A percentile compares a stretch with the other conserved stretches of the same genome.
These are phyloP conservation scores for Cylindroiulus punctatus DNA, from an alignment of 2,888 invertebrate species.

Conservation along the genomic window DNA sequence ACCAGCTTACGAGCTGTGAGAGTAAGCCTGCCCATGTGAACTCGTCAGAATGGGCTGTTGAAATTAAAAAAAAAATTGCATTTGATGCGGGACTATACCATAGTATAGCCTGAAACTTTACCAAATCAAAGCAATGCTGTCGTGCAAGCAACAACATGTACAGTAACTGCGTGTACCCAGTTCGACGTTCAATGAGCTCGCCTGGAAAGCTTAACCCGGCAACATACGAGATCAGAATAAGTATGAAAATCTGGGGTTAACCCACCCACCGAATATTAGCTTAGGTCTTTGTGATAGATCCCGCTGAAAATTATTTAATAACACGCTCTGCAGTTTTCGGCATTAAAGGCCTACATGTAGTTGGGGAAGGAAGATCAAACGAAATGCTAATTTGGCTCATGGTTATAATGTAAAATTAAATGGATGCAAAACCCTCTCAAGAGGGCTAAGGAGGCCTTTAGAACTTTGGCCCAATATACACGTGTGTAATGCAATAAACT, in stretches of 20 bases:
- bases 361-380: conserved; percentile 27
- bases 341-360: neutral
- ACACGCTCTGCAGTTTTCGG: neutral
- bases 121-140: too few relatives aligned
- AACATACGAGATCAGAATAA: neutral
- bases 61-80: too few relatives aligned
- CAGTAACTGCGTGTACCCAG: neutral
- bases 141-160: too few relatives aligned
- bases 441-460: conserved; percentile 3
- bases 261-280: neutral
- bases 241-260: neutral
- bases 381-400: conserved; percentile 6
- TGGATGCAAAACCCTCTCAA: neutral
- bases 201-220: neutral
- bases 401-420: conserved; percentile 19
- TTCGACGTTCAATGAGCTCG: neutral
- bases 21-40: too few relatives aligned
- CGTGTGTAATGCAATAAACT: conserved; percentile 15
- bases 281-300: neutral
- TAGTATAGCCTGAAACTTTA: too few relatives aligned
- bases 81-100: too few relatives aligned
- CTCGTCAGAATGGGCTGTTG: too few relatives aligned
- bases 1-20: too few relatives aligned
- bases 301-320: neutral
- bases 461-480: neutral